A percentile compares a stretch with the other conserved stretches of the same genome.
These are phyloP conservation scores for Uria aalge DNA, from an alignment of 2,113 vertebrate genomes.

Conservation along the genomic window DNA sequence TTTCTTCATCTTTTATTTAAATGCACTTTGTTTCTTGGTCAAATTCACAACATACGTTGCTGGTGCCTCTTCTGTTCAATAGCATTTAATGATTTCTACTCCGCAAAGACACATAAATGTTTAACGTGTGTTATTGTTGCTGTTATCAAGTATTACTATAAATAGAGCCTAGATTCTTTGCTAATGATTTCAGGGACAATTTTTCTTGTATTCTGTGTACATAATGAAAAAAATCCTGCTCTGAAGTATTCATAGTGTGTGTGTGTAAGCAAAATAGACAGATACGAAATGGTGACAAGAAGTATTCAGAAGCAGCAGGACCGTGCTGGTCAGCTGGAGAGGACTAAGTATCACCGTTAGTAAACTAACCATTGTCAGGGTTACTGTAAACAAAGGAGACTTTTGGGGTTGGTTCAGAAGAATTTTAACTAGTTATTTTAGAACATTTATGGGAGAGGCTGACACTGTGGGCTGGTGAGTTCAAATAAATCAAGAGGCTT, in stretches of 20 bases:
- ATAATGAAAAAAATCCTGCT: background rate
- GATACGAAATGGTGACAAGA: background rate
- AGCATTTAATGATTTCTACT: background rate
- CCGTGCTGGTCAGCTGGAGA: background rate
- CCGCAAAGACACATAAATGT: background rate
- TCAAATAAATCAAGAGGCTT: background rate
- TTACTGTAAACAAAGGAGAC: background rate
- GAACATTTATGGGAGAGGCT: background rate
- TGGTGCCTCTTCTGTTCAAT: background rate
- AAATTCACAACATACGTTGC: background rate
- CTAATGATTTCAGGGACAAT: background rate
- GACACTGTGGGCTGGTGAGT: background rate
- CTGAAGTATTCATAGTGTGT: background rate
- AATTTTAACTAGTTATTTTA: background rate
- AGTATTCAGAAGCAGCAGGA: background rate
- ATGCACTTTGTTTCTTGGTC: background rate
- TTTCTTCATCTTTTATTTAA: background rate
- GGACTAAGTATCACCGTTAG: background rate
- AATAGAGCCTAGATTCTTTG: background rate
- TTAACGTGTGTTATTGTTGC: background rate
- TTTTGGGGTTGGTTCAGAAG: background rate
- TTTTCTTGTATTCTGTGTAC: background rate
- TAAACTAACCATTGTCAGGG: background rate
- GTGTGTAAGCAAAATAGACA: background rate
- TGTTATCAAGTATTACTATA: background rate